A percentile compares a stretch with the other conserved stretches of the same genome.
phyloP scores from a whole-genome alignment of 2,888 invertebrate species.

The Sialis lutaria region DNA sequence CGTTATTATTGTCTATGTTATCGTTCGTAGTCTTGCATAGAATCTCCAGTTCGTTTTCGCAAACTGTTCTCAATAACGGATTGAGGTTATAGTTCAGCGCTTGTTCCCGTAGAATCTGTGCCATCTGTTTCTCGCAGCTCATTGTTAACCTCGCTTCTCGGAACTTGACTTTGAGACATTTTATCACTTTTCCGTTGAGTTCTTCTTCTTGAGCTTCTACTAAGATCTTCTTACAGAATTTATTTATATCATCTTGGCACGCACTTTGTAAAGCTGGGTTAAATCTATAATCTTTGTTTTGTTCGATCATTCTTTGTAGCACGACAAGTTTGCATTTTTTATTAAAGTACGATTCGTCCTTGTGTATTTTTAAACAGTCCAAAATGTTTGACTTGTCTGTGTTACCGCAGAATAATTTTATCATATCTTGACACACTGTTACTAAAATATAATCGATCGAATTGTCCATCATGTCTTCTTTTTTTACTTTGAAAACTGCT shows the following conservation, averaged over 20 bases:
- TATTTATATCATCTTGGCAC: slow-evolving; percentile 59
- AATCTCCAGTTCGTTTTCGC: slow-evolving; percentile 52
- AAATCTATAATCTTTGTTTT: slow-evolving; percentile 76
- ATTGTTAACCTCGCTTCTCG: slow-evolving; percentile 51
- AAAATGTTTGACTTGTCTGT: slow-evolving; percentile 50
- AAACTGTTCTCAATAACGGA: slow-evolving; percentile 68
- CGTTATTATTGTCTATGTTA: slow-evolving; percentile 33
- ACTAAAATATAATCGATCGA: slow-evolving; percentile 73
- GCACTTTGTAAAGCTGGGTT: slow-evolving; percentile 69
- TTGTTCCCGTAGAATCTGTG: slow-evolving; percentile 66
- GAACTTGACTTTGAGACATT: slow-evolving; percentile 69
- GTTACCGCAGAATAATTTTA: slow-evolving; percentile 66
- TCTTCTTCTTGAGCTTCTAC: slow-evolving; percentile 37
- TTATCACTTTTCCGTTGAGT: slow-evolving; percentile 67
- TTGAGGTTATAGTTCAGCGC: slow-evolving; percentile 84
- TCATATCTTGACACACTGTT: slow-evolving; percentile 71
- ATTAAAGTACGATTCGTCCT: slow-evolving; percentile 63
- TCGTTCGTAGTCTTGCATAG: slow-evolving; percentile 36
- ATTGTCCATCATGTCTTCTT: slow-evolving; percentile 73
- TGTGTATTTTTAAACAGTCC: slow-evolving; percentile 62
- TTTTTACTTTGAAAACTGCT: slow-evolving; percentile 68
- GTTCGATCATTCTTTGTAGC: slow-evolving; percentile 76
- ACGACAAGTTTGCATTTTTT: slow-evolving; percentile 69
- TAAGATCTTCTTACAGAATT: background rate
- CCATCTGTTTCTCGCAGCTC: slow-evolving; percentile 70